Base-by-base conservation (phyloP, 35 echinoderm and acorn worm species). In the Apostichopus parvimensis region DNA sequence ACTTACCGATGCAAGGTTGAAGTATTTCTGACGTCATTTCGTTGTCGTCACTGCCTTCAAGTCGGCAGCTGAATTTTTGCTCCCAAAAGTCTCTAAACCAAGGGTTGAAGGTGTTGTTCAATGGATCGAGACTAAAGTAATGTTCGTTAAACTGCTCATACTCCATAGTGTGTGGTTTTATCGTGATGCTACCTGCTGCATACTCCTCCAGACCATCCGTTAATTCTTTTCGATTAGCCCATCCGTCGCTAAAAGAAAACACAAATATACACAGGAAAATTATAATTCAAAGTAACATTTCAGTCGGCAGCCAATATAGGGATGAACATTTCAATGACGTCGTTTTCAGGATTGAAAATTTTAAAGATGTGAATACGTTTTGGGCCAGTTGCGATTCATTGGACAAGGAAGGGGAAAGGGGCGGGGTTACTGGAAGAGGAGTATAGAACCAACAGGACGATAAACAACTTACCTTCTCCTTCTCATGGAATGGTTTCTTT, bases 71-170 rank as follows among this genome's bases (percentile, higher is more conserved):
- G 85, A 99, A 99, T 55, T 92, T 86, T 28, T 94, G 82, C 91
- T 99, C 90, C 97, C 97, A 99, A 56, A 99, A 99, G 56, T 95
- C 95, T n/a, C 97, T 87, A 80, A 99, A 99, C 97, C 97, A 99
- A 0, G 97, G 97, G 59, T 99, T 99, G 54, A 65, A 68, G 6
- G 84, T 91, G 78, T 93, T 91, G 61, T 94, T 91, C 1, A 87
- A 62, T 14, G 97, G 97, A 60, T 92, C 59, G 7, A 93, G 75
- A 53, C 53, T 64, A 23, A 96, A 94, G 77, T 95, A 99, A 61
- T 99, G 93, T 21, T 86, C 56, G 24, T 99, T 95, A 68, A 99
- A 99, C 71, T 96, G 93, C 5, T 89, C 9, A 60, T 93, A 87
- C 54, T 96, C 88, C 13, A 80, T 92, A 15, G 91, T 96, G 24